Percentiles rank a stretch among this genome's conserved stretches.
Conservation (phyloP, 2,797 vertebrate genomes). For the Furcifer pardalis region DNA sequence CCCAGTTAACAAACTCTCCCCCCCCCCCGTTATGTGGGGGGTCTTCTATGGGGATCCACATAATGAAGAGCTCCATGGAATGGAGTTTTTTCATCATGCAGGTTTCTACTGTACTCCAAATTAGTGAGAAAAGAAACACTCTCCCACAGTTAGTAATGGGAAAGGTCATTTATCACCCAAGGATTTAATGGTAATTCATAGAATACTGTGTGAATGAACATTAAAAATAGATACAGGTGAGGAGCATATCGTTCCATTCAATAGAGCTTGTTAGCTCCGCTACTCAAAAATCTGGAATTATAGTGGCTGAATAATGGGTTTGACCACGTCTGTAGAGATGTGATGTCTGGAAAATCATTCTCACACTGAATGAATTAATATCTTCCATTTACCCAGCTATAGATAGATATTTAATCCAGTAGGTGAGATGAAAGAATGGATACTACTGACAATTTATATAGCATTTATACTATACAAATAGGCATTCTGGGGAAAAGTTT, state of each 20-base stretch:
- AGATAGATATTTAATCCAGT: constrained; percentile 2
- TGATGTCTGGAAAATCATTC: constrained; percentile 15
- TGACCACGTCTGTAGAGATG: constrained; percentile 3
- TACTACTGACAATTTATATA: not conserved
- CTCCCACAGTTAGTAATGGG: not conserved
- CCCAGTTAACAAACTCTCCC: too few species aligned
- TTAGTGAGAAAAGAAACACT: not conserved
- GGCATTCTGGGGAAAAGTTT: too few species aligned
- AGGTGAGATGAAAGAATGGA: not conserved
- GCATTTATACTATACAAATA: not conserved
- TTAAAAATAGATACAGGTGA: constrained; percentile 1
- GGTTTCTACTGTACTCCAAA: too few species aligned
- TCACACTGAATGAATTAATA: constrained; percentile 6
- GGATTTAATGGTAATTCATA: not conserved
- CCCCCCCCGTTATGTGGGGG: too few species aligned
- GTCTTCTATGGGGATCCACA: too few species aligned
- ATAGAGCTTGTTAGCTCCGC: not conserved
- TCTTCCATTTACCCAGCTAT: not conserved
- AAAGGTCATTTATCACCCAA: constrained; percentile 1
- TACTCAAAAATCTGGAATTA: constrained; percentile 10
- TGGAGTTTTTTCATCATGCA: too few species aligned
- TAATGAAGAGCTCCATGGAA: too few species aligned
- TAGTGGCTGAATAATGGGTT: not conserved
- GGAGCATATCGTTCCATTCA: not conserved
- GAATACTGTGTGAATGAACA: not conserved